Percentiles rank a stretch among this genome's conserved stretches.
Conservation (phyloP, 2,113 vertebrate species). For the Saguinus midas region DNA sequence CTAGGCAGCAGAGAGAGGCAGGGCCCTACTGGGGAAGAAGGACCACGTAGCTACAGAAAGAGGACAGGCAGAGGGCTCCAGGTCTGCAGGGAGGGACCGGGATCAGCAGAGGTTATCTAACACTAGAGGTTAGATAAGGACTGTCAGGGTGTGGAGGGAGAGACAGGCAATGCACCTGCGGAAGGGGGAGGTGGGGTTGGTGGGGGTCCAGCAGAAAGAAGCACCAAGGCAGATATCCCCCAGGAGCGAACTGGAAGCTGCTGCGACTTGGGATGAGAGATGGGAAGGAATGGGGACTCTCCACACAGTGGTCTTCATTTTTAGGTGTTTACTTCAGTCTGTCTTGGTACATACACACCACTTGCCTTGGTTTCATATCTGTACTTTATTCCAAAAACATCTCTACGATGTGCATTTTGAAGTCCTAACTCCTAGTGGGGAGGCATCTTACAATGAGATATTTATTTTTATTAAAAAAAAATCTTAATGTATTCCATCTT, state of each 20-base stretch:
- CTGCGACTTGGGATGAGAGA: not conserved
- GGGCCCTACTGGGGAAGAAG: not conserved
- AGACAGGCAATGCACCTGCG: not conserved
- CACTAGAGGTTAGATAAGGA: not conserved
- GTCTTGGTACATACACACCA: not conserved
- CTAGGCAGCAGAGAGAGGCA: not conserved
- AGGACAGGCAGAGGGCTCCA: not conserved
- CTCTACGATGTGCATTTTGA: not conserved
- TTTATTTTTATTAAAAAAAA: not conserved
- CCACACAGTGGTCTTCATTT: not conserved
- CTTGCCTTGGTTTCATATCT: not conserved
- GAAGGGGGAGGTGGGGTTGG: accelerated
- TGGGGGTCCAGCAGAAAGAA: not conserved
- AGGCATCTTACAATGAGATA: not conserved
- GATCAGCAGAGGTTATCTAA: not conserved
- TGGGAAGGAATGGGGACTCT: not conserved
- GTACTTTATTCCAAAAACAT: not conserved
- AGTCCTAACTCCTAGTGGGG: not conserved
- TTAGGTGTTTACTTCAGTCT: not conserved
- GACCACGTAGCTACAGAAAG: not conserved
- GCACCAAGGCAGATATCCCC: not conserved
- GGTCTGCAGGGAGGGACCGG: not conserved
- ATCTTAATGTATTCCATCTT: not conserved
- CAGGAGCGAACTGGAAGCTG: not conserved
- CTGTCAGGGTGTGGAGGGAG: not conserved